Evolutionary conservation across 2,113 vertebrate genomes (phyloP).

Genomic region (Psephotus haematonotus): DNA sequence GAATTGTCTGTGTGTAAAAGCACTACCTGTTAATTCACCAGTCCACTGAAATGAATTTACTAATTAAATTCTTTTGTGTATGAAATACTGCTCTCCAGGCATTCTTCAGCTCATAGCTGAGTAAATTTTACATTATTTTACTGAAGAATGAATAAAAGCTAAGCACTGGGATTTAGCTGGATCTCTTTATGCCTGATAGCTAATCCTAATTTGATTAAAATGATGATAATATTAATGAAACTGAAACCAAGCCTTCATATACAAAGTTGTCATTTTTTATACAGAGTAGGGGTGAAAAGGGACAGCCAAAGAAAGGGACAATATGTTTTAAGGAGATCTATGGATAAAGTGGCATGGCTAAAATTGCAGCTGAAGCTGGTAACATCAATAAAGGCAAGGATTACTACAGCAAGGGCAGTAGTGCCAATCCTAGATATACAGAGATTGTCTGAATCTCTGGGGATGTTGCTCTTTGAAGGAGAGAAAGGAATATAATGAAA

Average conservation of each 20-base stretch:
- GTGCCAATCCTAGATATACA: neutral
- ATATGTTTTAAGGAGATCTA: slow-evolving; percentile 8
- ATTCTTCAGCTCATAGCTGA: neutral
- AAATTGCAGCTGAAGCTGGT: neutral
- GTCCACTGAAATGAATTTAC: neutral
- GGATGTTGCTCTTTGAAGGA: slow-evolving; percentile 10
- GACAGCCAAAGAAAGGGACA: neutral
- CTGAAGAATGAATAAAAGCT: slow-evolving; percentile 5
- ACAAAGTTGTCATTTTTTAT: neutral
- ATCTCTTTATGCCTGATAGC: neutral
- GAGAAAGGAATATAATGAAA: neutral
- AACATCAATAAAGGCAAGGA: slow-evolving; percentile 17
- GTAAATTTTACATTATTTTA: slow-evolving; percentile 10
- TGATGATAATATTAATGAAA: neutral
- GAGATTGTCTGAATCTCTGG: neutral
- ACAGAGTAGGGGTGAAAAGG: neutral
- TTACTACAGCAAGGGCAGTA: neutral
- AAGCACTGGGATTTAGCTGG: neutral
- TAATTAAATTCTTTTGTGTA: neutral
- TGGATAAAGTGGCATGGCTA: neutral
- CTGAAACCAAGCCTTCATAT: neutral
- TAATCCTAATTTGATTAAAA: slow-evolving; percentile 64
- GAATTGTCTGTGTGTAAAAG: neutral
- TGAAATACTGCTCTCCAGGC: neutral
- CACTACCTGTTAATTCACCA: neutral